phyloP scores from a whole-genome alignment of 2,113 vertebrate species.

The Phrynosoma blainvillii region DNA sequence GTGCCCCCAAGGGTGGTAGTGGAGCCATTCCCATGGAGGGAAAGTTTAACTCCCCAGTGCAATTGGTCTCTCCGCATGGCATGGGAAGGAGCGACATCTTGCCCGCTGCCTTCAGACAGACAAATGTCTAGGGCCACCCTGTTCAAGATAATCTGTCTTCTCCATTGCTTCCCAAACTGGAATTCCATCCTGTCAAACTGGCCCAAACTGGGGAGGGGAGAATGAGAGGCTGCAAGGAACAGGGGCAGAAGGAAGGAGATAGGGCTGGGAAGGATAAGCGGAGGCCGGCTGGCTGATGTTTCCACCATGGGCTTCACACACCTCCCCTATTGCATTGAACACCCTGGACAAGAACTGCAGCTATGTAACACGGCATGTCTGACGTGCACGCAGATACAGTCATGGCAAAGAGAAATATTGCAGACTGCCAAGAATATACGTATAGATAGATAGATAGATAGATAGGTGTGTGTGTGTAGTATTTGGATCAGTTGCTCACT shows the following conservation, averaged over 20 bases:
- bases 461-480: not conserved
- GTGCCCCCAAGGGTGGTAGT: too few relatives aligned
- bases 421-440: not conserved
- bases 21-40: too few relatives aligned
- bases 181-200: not conserved
- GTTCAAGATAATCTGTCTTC: too few relatives aligned
- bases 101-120: not conserved
- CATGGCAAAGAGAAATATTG: not conserved
- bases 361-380: not conserved
- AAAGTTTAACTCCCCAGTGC: too few relatives aligned
- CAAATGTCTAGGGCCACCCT: not conserved
- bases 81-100: not conserved
- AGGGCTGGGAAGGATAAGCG: not conserved
- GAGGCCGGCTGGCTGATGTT: not conserved
- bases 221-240: not conserved
- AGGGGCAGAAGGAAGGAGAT: not conserved
- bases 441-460: not conserved
- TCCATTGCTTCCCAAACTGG: not conserved
- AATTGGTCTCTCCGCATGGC: too few relatives aligned
- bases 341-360: not conserved
- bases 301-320: not conserved
- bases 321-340: not conserved
- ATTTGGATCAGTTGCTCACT: not conserved
- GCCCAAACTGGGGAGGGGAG: not conserved
- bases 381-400: not conserved